Base-by-base conservation (phyloP, 1,140 invertebrate species). In the Galleria mellonella region DNA sequence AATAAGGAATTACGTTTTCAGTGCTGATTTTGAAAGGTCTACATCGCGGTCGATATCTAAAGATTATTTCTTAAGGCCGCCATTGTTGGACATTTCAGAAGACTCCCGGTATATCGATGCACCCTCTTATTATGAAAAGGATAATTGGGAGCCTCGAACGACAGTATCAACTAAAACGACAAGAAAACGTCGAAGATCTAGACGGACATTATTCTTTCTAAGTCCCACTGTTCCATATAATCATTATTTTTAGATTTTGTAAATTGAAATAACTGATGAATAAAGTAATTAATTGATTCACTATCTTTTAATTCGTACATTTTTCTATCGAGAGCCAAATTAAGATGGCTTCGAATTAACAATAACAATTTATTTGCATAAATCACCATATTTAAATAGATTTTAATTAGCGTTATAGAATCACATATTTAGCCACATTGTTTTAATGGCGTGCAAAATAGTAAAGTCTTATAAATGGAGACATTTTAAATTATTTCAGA, bases 161-260 rank as follows among this genome's bases (percentile, higher is more conserved):
- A 37, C 35, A 2, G 14, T 17, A 9, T 9, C 6, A 4, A 9
- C 14, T 17, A n/a, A 0, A 3, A n/a, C 15, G 0, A 7, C 17
- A n/a, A 8, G 6, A 17, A 17, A n/a, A 17, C 13, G 14, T 6
- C 35, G 35, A 1, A 57, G 47, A 42, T 51, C 56, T 42, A 53
- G 62, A 37, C 69, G 52, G 47, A 81, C 75, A 3, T 62, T 83
- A 43, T 78, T 77, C 55, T 83, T 83, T 57, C 54, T 79, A 46
- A 83, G 75, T 40, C 78, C 78, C 2, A 83, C 76, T 38, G 61
- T 65, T 35, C 62, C 74, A 2, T 78, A 77, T 47, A 70, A 67
- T 44, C 43, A 46, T 43, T 76, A 76, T 40, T 71, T 72, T 60
- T 67, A 69, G 53, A 38, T 50, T 46, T 48, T 55, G 27, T 32